Conservation (phyloP, 1,140 invertebrate genomes). For the Neodiprion lecontei region DNA sequence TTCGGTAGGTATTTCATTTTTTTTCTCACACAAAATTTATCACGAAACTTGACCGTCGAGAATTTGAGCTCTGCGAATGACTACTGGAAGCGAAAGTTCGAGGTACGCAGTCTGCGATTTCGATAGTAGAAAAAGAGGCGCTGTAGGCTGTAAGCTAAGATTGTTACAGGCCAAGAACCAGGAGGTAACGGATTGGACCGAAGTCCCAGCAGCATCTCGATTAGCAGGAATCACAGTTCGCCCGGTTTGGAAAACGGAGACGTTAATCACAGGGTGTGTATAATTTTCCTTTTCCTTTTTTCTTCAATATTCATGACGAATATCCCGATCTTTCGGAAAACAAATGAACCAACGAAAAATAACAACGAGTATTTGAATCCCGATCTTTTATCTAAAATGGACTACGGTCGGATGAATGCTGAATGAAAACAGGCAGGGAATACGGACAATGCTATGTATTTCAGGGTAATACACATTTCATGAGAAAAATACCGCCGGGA, state of each 20-base stretch:
- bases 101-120: not conserved
- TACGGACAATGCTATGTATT: constrained; percentile 10
- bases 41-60: not conserved
- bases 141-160: constrained; percentile 55
- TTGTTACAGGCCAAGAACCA: constrained; percentile 57
- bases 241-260: constrained; percentile 74
- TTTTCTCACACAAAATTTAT: too few species aligned
- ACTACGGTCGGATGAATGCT: too few species aligned
- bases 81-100: not conserved
- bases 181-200: constrained; percentile 69
- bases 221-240: constrained; percentile 79
- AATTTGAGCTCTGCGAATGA: not conserved
- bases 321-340: not conserved
- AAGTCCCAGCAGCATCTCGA: constrained; percentile 81
- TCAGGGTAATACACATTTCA: constrained; percentile 90
- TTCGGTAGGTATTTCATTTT: not conserved
- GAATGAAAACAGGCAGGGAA: not conserved
- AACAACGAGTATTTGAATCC: too few species aligned
- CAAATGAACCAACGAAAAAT: not conserved
- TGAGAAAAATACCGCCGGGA: constrained; percentile 96
- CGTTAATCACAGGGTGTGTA: constrained; percentile 64
- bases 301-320: not conserved
- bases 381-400: too few species aligned
- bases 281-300: too few species aligned
- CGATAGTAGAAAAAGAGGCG: constrained; percentile 20